A percentile compares a stretch with the other conserved stretches of the same genome.
Evolutionary conservation across 1,140 invertebrate species (phyloP).

Genomic region (Centruroides sculpturatus): DNA sequence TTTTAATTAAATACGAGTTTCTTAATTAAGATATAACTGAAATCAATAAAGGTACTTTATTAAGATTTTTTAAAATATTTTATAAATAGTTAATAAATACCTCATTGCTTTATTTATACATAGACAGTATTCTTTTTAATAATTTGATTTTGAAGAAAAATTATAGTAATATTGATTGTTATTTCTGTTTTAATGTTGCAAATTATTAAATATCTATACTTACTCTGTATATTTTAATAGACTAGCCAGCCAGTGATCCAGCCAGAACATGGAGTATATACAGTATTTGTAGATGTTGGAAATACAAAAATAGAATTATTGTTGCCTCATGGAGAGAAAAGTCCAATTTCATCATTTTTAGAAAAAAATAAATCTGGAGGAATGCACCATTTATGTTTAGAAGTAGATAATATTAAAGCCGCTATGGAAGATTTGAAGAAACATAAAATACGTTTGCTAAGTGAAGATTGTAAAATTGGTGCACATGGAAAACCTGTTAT

Average conservation of each 20-base stretch:
- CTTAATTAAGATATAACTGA: too few species aligned
- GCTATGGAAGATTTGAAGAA: slow-evolving; percentile 37
- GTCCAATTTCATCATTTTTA: slow-evolving; percentile 43
- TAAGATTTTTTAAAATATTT: too few species aligned
- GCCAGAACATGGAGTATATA: slow-evolving; percentile 45
- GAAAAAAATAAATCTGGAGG: slow-evolving; percentile 45
- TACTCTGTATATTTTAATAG: background rate
- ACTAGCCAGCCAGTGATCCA: slow-evolving; percentile 23
- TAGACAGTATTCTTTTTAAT: too few species aligned
- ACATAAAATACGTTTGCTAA: slow-evolving; percentile 31
- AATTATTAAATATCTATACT: too few species aligned
- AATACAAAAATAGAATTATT: slow-evolving; percentile 45
- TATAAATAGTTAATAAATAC: too few species aligned
- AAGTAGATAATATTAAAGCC: slow-evolving; percentile 41
- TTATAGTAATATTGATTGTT: too few species aligned
- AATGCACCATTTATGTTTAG: slow-evolving; percentile 50
- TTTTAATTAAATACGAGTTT: too few species aligned
- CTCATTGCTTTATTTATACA: too few species aligned
- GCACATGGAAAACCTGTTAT: slow-evolving; percentile 52
- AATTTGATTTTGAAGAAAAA: too few species aligned
- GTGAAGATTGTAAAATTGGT: slow-evolving; percentile 40
- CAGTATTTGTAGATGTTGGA: slow-evolving; percentile 46
- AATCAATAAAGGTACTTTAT: too few species aligned
- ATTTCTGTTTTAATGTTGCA: too few species aligned
- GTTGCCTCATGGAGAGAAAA: slow-evolving; percentile 41